A percentile compares a stretch with the other conserved stretches of the same genome.
Evolutionary conservation across 64 coral and sea anemone genomes (phyloP).

Genomic region (Porites lutea): DNA sequence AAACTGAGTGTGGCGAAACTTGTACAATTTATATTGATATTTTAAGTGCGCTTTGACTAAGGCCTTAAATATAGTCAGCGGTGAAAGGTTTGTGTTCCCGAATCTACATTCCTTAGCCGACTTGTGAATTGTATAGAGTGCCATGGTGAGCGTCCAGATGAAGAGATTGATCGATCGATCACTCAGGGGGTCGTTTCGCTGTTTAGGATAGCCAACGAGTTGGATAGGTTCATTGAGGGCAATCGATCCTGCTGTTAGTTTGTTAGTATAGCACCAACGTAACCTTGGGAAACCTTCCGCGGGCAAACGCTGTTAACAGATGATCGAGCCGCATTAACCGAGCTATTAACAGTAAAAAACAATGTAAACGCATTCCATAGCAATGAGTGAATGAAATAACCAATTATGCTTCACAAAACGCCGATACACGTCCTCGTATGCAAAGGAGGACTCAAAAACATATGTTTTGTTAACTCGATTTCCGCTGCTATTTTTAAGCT

Average conservation of each 20-base stretch:
- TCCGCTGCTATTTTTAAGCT: too few relatives aligned
- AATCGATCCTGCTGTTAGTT: neutral
- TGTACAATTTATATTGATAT: neutral
- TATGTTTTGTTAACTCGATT: too few relatives aligned
- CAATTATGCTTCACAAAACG: too few relatives aligned
- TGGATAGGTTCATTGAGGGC: neutral
- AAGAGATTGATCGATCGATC: neutral
- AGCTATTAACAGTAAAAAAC: too few relatives aligned
- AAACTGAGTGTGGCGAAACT: neutral
- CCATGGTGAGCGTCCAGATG: neutral
- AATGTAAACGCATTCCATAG: too few relatives aligned
- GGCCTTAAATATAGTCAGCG: neutral
- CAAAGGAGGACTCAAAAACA: too few relatives aligned
- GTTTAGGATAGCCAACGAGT: neutral
- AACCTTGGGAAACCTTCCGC: too few relatives aligned
- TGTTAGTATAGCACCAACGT: neutral
- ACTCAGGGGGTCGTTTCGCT: neutral
- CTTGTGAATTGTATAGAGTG: neutral
- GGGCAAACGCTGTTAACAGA: too few relatives aligned
- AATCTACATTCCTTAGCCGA: neutral
- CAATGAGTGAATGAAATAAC: too few relatives aligned
- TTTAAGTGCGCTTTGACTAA: neutral
- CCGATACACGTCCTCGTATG: too few relatives aligned
- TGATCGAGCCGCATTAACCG: too few relatives aligned
- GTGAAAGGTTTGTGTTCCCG: neutral